Evolutionary conservation across 1,140 invertebrate genomes (phyloP).

Genomic region (Cephus cinctus): DNA sequence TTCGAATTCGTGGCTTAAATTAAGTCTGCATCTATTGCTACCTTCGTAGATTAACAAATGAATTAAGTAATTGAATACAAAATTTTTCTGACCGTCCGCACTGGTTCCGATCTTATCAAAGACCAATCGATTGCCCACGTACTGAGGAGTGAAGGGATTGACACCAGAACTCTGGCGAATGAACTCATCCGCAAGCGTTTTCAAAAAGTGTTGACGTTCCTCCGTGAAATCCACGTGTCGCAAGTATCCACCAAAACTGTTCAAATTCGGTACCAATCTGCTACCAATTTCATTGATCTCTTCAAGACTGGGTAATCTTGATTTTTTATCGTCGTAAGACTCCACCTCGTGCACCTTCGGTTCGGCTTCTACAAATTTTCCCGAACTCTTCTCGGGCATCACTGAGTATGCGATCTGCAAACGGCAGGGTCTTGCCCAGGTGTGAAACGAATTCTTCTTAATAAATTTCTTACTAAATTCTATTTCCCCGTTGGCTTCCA

Average conservation of each 20-base stretch:
- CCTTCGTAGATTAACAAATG: constrained; percentile 25
- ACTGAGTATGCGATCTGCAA: constrained; percentile 29
- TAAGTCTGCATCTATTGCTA: constrained; percentile 7
- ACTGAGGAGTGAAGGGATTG: constrained; percentile 1
- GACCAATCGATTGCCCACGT: constrained; percentile 16
- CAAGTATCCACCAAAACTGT: constrained; percentile 22
- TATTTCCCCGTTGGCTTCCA: constrained; percentile 26
- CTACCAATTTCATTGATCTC: constrained; percentile 19
- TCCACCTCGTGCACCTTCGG: not conserved
- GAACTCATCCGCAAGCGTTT: constrained; percentile 11
- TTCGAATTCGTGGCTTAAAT: constrained; percentile 13
- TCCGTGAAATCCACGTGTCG: constrained; percentile 11
- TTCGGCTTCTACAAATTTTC: not conserved
- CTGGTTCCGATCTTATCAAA: constrained; percentile 7
- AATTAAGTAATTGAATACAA: constrained; percentile 26
- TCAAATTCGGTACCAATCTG: constrained; percentile 15
- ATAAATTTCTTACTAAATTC: constrained; percentile 15
- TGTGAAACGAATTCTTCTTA: constrained; percentile 13
- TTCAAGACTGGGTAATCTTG: constrained; percentile 15
- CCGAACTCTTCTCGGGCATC: not conserved
- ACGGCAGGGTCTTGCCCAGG: constrained; percentile 23
- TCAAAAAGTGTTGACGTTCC: constrained; percentile 18
- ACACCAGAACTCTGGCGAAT: not conserved
- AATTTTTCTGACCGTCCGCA: constrained; percentile 1
- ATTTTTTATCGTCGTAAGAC: constrained; percentile 1